Evolutionary conservation across 2,888 invertebrate species (phyloP).

Genomic region (Rotaria socialis): DNA sequence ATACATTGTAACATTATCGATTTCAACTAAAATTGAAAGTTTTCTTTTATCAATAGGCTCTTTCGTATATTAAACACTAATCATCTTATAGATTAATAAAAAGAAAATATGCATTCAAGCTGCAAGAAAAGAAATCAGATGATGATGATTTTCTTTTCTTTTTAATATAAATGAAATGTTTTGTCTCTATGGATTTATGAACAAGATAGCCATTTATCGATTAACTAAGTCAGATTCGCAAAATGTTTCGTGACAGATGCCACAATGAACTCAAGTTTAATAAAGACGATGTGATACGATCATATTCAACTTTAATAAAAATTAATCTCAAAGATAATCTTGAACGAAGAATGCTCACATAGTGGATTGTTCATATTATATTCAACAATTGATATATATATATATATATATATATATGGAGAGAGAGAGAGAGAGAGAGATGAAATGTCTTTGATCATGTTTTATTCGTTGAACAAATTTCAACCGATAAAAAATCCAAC

Average conservation of each 20-base stretch:
- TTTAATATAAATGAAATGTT: too few relatives aligned
- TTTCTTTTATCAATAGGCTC: too few relatives aligned
- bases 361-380: not conserved
- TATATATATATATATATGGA: too few relatives aligned
- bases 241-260: not conserved
- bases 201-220: not conserved
- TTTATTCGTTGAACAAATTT: not conserved
- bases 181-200: too few relatives aligned
- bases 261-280: not conserved
- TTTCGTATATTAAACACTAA: too few relatives aligned
- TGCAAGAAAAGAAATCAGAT: too few relatives aligned
- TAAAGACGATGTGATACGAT: not conserved
- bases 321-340: not conserved
- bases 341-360: not conserved
- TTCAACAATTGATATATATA: not conserved
- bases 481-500: not conserved
- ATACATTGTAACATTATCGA: not conserved
- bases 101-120: too few relatives aligned
- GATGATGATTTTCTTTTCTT: too few relatives aligned
- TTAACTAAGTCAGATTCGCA: not conserved
- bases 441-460: not conserved
- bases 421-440: not conserved
- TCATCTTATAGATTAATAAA: too few relatives aligned
- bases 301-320: not conserved
- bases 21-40: not conserved